A percentile compares a stretch with the other conserved stretches of the same genome.
phyloP scores from a whole-genome alignment of 92 coral and sea anemone genomes.

The Zoanthus solanderi region DNA sequence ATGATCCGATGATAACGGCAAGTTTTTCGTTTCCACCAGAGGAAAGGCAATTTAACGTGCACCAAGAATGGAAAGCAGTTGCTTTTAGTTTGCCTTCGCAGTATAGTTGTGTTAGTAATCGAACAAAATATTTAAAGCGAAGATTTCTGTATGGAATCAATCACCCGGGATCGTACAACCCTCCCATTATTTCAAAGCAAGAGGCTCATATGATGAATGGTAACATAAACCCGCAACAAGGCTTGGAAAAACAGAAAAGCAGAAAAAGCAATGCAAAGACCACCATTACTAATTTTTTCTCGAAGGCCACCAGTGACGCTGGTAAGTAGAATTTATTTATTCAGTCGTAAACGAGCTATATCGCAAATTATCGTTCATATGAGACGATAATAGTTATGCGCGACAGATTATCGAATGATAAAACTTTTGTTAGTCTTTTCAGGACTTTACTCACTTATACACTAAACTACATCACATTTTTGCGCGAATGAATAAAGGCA shows the following conservation, averaged over 20 bases:
- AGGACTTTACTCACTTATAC: constrained; percentile 28
- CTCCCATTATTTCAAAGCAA: constrained; percentile 40
- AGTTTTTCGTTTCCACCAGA: not conserved
- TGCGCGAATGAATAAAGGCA: constrained; percentile 16
- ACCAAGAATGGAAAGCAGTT: not conserved
- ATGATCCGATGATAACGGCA: not conserved
- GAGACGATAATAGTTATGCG: constrained; percentile 22
- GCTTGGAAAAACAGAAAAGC: constrained; percentile 13
- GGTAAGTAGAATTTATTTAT: constrained; percentile 20
- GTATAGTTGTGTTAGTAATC: not conserved
- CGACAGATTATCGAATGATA: constrained; percentile 17
- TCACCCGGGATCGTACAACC: constrained; percentile 43
- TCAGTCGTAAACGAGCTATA: constrained; percentile 27
- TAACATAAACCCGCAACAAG: constrained; percentile 25
- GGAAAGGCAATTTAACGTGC: not conserved
- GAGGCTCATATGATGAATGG: constrained; percentile 50
- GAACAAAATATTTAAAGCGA: not conserved
- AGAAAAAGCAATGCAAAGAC: constrained; percentile 26
- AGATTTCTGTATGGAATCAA: constrained; percentile 36
- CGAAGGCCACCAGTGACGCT: constrained; percentile 22
- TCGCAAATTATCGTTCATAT: constrained; percentile 29
- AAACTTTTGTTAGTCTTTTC: constrained; percentile 11
- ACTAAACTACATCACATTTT: constrained; percentile 21
- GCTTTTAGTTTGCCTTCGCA: not conserved
- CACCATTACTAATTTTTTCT: constrained; percentile 33